Evolutionary conservation across 92 coral and sea anemone genomes (phyloP).

Genomic region (Parazoanthus swiftii): DNA sequence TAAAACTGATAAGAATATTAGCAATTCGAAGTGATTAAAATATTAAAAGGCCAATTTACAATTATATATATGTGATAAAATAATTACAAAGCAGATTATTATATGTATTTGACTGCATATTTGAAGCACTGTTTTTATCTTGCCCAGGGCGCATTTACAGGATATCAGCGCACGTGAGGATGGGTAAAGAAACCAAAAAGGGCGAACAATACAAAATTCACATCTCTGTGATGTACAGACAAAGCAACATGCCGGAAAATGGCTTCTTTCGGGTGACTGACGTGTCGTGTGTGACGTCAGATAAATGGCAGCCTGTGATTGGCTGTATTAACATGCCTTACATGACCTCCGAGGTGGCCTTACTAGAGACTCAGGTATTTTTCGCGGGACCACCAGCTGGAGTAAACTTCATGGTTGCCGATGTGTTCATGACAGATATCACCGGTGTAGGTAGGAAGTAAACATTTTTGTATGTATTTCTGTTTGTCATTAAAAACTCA

Average conservation of each 20-base stretch:
- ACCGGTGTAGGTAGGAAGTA: neutral
- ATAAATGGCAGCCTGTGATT: neutral
- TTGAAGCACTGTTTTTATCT: neutral
- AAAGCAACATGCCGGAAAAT: neutral
- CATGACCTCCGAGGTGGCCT: neutral
- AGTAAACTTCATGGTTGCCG: neutral
- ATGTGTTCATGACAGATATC: conserved; percentile 2
- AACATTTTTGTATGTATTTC: neutral
- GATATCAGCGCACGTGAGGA: conserved; percentile 11
- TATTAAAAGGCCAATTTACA: too few relatives aligned
- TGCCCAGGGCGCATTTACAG: conserved; percentile 6
- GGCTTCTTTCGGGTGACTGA: neutral
- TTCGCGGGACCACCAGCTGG: conserved; percentile 7
- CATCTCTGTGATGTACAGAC: neutral
- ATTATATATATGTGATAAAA: too few relatives aligned
- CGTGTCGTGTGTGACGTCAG: conserved; percentile 10
- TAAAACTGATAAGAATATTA: too few relatives aligned
- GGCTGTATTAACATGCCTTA: conserved; percentile 21
- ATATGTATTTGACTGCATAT: neutral
- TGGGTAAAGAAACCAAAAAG: neutral
- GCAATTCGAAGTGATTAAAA: too few relatives aligned
- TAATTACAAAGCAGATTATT: too few relatives aligned
- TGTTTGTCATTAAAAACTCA: neutral
- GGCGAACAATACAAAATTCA: neutral
- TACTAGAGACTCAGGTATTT: neutral